These are phyloP conservation scores for Synergus itoensis DNA, from an alignment of 2,888 invertebrate genomes.

Conservation along the genomic window DNA sequence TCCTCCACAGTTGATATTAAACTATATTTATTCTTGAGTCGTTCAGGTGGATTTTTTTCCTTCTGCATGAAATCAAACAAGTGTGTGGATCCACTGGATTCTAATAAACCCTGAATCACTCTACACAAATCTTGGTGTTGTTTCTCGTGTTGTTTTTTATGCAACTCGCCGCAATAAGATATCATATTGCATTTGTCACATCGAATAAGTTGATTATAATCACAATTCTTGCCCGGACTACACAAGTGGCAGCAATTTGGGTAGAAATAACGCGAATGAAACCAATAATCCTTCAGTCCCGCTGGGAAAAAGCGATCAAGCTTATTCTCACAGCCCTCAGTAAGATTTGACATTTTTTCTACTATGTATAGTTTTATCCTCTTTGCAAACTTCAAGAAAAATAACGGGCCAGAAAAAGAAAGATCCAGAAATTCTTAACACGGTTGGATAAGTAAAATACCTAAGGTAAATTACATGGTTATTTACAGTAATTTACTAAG, in stretches of 20 bases:
- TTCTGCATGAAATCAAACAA: conserved; percentile 49
- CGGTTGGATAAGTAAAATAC: no score
- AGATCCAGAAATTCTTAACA: no score
- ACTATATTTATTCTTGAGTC: conserved; percentile 62
- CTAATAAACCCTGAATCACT: conserved; percentile 50
- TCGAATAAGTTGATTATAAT: conserved; percentile 61
- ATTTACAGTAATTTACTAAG: no score
- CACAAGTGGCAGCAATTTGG: conserved; percentile 73
- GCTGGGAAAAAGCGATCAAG: not conserved
- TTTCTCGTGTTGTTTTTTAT: conserved; percentile 67
- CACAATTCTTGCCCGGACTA: conserved; percentile 57
- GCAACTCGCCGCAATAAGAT: conserved; percentile 67
- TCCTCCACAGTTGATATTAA: conserved; percentile 60
- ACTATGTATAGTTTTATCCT: no score
- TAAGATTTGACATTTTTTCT: no score
- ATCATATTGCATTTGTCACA: conserved; percentile 70
- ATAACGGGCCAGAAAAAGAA: no score
- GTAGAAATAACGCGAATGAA: conserved; percentile 62
- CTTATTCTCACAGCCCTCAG: no score
- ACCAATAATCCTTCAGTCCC: not conserved
- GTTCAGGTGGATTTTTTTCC: no score
- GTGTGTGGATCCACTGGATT: conserved; percentile 47
- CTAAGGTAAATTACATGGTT: no score
- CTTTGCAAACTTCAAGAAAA: no score
- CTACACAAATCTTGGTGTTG: conserved; percentile 66